Evolutionary conservation across 2,797 vertebrate species (phyloP).

Genomic region (Merluccius polli): DNA sequence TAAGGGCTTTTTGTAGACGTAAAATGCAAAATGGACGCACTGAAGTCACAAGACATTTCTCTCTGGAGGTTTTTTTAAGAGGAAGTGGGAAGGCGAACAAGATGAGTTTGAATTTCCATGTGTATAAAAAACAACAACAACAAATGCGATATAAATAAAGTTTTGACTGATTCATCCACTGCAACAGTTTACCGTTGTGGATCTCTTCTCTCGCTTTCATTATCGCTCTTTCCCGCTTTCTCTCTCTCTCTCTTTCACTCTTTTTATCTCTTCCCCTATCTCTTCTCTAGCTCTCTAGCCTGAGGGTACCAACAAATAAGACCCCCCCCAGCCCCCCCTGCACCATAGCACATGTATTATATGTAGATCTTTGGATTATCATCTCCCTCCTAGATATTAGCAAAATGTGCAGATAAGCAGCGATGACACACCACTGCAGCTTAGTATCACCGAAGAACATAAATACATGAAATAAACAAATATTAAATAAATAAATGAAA

Average conservation of each 20-base stretch:
- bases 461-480: background rate
- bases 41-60: constrained; percentile 59
- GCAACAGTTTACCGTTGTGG: constrained; percentile 45
- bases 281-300: background rate
- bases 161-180: constrained; percentile 49
- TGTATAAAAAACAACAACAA: constrained; percentile 48
- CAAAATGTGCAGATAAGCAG: too few species aligned
- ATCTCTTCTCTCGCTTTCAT: background rate
- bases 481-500: background rate
- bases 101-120: constrained; percentile 52
- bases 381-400: too few species aligned
- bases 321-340: too few species aligned
- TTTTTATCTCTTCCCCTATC: background rate
- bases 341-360: too few species aligned
- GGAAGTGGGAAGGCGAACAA: constrained; percentile 46
- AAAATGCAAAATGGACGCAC: constrained; percentile 64
- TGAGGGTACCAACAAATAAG: too few species aligned
- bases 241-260: background rate
- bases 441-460: background rate
- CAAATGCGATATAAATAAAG: constrained; percentile 56
- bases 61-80: constrained; percentile 49
- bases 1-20: constrained; percentile 78
- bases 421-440: background rate
- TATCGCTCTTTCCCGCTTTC: background rate
- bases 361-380: too few species aligned